These are phyloP conservation scores for Forbesichthys papilliferus DNA, from an alignment of 2,113 vertebrate genomes.

Conservation along the genomic window DNA sequence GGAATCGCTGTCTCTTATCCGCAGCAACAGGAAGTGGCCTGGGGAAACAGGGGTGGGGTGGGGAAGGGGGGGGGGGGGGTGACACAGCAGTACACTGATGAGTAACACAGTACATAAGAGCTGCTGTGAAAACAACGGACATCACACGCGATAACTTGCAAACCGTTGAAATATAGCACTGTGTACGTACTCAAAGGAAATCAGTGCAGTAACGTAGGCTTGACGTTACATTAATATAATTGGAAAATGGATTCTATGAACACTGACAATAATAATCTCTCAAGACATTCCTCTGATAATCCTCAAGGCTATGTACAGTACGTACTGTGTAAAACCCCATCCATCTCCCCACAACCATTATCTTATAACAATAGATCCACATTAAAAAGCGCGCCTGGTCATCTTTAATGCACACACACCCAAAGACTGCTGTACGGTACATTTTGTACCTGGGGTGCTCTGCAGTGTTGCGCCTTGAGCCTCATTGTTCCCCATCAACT, in stretches of 20 bases:
- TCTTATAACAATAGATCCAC: too few relatives aligned
- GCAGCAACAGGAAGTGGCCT: constrained; percentile 85
- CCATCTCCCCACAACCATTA: too few relatives aligned
- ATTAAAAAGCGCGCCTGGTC: background rate
- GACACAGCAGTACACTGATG: constrained; percentile 11
- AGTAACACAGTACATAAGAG: background rate
- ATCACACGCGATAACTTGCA: constrained; percentile 1
- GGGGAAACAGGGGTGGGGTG: background rate
- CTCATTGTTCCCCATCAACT: constrained; percentile 47
- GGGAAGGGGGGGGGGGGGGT: background rate
- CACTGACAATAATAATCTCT: constrained; percentile 8
- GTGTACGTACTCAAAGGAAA: background rate
- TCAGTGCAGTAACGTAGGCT: background rate
- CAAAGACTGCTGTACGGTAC: background rate
- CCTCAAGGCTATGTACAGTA: background rate
- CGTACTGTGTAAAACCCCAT: too few relatives aligned
- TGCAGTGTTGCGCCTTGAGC: constrained; percentile 75
- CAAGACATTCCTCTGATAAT: constrained; percentile 7
- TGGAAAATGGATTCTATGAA: background rate
- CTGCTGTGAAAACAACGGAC: background rate
- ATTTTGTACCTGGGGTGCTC: constrained; percentile 74
- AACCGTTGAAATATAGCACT: too few relatives aligned
- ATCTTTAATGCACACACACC: background rate
- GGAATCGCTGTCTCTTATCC: constrained; percentile 63
- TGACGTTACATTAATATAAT: background rate